Conservation (phyloP, 1,140 invertebrate genomes). For the Melanaphis sacchari region DNA sequence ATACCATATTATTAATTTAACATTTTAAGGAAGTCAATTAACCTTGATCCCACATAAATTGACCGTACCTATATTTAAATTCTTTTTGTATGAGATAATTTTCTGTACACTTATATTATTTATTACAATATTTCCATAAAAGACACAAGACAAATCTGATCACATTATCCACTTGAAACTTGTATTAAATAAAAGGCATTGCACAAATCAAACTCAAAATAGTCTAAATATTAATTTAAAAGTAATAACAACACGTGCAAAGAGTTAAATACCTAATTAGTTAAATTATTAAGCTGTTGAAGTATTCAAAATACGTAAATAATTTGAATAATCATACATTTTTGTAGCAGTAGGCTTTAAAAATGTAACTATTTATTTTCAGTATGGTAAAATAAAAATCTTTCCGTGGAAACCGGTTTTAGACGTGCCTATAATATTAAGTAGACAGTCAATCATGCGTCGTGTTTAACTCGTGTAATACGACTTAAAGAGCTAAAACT, state of each 20-base stretch:
- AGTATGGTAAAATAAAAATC: not conserved
- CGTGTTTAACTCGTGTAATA: not conserved
- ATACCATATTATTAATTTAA: slow-evolving; percentile 10
- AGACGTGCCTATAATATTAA: not conserved
- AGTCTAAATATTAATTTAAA: not conserved
- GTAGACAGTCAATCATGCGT: not conserved
- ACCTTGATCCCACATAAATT: slow-evolving; percentile 20
- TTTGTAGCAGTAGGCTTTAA: not conserved
- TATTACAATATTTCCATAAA: not conserved
- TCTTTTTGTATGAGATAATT: not conserved
- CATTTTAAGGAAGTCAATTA: not conserved
- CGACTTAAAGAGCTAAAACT: not conserved
- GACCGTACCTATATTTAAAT: not conserved
- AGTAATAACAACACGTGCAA: not conserved
- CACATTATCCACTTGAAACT: not conserved
- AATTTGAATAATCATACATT: not conserved
- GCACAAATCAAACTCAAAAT: not conserved
- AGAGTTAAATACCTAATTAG: not conserved
- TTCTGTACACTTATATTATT: not conserved
- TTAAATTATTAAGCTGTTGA: not conserved
- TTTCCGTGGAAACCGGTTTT: not conserved
- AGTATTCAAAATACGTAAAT: not conserved
- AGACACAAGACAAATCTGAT: not conserved
- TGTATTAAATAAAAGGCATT: not conserved
- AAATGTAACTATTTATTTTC: not conserved